Evolutionary conservation across 2,888 invertebrate genomes (phyloP), one percentile per base, ranked within the genome.

Genomic region (Drosophila sordidula): DNA sequence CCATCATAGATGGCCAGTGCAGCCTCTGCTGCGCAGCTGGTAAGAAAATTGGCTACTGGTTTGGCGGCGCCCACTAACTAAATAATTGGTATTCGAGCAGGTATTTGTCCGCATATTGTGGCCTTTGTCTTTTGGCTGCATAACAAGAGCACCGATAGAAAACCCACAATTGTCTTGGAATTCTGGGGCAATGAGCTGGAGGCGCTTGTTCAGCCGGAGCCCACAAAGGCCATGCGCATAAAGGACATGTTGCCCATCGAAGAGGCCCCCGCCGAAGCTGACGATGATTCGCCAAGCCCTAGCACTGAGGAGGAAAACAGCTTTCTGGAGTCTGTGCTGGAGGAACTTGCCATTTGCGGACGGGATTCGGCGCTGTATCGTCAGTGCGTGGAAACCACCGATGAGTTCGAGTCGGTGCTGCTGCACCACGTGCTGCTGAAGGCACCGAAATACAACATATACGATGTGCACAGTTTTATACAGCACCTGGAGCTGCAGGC

Each of bases 71-170:
- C 26, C 8, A 49, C 18, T 1, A 6, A 26, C 18, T 44, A 8
- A 18, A 26, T 41, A 50, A 16, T 26, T 29, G 8, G 4, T 22
- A 2, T 6, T 32, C 1, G 6, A 47, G 0, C 32, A 92, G 91
- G 74, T 16, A 74, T 86, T 0, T 92, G 92, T 45, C 75, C 80
- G 3, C 92, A 92, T 54, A 74, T 89, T 8, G 74, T 92, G 34
- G 86, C 90, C 0, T 90, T 92, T 18, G 76, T 91, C 2, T 91
- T 92, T 57, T 92, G 92, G 92, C 61, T 91, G 14, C 90, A 92
- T 47, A 80, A 87, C 6, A 90, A 89, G 32, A 88, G 85, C 22
- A 78, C 70, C 0, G 89, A 89, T 3, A 70, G 64, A 63, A 73
- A 14, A 76, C 89, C 84, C 0, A 63, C 81, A 1, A 80, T 80